phyloP scores from a whole-genome alignment of 2,797 vertebrate genomes.

The Alcedo atthis region DNA sequence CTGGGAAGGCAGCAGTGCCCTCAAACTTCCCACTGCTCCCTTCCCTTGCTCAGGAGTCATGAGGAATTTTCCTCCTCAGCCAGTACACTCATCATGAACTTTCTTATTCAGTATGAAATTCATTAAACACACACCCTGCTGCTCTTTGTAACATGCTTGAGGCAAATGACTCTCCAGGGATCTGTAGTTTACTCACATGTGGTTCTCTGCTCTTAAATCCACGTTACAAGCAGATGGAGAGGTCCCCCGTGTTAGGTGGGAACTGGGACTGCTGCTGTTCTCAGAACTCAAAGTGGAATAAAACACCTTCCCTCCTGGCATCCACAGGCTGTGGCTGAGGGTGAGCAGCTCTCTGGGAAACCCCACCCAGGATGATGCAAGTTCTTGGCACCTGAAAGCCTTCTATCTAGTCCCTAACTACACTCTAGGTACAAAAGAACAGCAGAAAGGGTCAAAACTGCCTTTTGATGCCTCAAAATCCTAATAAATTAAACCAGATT shows the following conservation, averaged over 20 bases:
- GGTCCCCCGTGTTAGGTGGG: not conserved
- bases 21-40: rapidly evolving
- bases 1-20: not conserved
- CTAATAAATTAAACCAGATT: constrained; percentile 45
- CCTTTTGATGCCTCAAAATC: constrained; percentile 10
- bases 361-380: rapidly evolving
- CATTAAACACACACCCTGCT: not conserved
- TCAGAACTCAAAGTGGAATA: not conserved
- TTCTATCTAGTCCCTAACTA: too few relatives aligned
- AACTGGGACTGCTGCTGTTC: not conserved
- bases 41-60: not conserved
- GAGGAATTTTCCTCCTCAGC: not conserved
- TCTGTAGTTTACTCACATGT: not conserved
- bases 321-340: rapidly evolving
- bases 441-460: constrained; percentile 16
- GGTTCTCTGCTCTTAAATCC: not conserved
- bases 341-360: not conserved
- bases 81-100: not conserved
- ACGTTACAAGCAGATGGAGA: not conserved
- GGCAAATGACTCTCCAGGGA: not conserved
- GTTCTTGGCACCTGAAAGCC: too few relatives aligned
- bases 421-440: not conserved
- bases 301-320: not conserved
- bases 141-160: not conserved
- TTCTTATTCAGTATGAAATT: not conserved